A percentile compares a stretch with the other conserved stretches of the same genome.
Conservation (phyloP, 2,888 invertebrate species). For the Hydriomena furcata region DNA sequence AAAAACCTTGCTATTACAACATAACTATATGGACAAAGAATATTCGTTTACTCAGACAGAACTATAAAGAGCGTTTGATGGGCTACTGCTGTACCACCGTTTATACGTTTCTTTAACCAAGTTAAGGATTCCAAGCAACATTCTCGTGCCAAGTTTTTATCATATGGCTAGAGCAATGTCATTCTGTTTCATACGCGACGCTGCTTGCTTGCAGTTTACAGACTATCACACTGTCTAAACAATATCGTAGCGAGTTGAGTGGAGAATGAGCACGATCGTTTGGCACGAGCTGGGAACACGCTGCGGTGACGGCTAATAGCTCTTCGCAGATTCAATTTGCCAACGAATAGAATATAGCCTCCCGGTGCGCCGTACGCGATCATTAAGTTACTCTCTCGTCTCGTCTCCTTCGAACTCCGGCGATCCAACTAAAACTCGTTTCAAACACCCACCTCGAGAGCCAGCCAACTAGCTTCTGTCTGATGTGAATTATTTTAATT, state of each 20-base stretch:
- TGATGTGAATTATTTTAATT: constrained; percentile 50
- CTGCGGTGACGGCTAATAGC: constrained; percentile 78
- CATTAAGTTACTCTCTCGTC: constrained; percentile 74
- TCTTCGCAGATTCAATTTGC: constrained; percentile 80
- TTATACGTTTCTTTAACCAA: neutral
- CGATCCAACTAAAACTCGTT: constrained; percentile 56
- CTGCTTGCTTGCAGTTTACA: constrained; percentile 53
- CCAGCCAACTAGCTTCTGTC: constrained; percentile 45
- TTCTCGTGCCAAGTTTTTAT: constrained; percentile 31
- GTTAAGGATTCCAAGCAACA: constrained; percentile 11
- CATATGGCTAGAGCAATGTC: constrained; percentile 41
- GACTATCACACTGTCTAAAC: constrained; percentile 52
- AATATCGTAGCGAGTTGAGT: constrained; percentile 53
- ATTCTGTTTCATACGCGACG: constrained; percentile 50
- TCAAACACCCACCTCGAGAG: constrained; percentile 54
- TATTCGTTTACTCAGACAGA: too few species aligned
- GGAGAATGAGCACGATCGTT: constrained; percentile 64
- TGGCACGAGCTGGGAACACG: constrained; percentile 62
- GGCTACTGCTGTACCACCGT: neutral
- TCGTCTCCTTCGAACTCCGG: constrained; percentile 48
- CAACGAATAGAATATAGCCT: constrained; percentile 74
- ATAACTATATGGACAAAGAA: too few species aligned
- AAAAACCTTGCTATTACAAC: too few species aligned
- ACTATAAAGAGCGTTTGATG: too few species aligned
- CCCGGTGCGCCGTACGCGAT: constrained; percentile 70